Percentiles rank a stretch among this genome's conserved stretches.
Evolutionary conservation across 2,888 invertebrate genomes (phyloP).

Genomic region (Lysandra coridon): DNA sequence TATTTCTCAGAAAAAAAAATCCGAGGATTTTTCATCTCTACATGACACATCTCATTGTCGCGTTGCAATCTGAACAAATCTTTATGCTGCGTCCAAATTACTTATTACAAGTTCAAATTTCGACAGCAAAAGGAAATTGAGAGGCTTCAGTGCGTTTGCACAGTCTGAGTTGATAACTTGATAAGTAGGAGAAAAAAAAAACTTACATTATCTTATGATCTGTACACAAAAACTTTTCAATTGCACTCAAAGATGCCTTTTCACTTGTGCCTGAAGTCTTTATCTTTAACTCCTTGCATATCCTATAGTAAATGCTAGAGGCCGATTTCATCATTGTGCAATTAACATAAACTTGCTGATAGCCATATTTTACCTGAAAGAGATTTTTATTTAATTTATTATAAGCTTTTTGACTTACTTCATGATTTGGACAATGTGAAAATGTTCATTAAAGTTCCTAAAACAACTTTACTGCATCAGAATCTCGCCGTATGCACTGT

Average conservation of each 20-base stretch:
- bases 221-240: constrained; percentile 85
- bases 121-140: too few relatives aligned
- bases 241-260: constrained; percentile 82
- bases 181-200: constrained; percentile 11
- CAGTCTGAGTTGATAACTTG: background rate
- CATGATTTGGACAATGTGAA: background rate
- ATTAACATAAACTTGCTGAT: constrained; percentile 87
- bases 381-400: constrained; percentile 26
- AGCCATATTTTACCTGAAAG: constrained; percentile 73
- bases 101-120: too few relatives aligned
- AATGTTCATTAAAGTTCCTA: too few relatives aligned
- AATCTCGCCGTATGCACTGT: too few relatives aligned
- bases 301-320: constrained; percentile 87
- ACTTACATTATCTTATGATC: constrained; percentile 87
- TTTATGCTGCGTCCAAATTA: too few relatives aligned
- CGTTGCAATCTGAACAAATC: background rate
- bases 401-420: background rate
- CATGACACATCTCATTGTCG: background rate
- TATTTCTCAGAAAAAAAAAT: too few relatives aligned
- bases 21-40: too few relatives aligned
- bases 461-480: too few relatives aligned
- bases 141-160: too few relatives aligned
- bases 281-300: constrained; percentile 86
- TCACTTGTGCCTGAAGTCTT: constrained; percentile 80
- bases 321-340: constrained; percentile 95